Conservation (phyloP, 2,888 invertebrate genomes). For the Pseudococcus longispinus region DNA sequence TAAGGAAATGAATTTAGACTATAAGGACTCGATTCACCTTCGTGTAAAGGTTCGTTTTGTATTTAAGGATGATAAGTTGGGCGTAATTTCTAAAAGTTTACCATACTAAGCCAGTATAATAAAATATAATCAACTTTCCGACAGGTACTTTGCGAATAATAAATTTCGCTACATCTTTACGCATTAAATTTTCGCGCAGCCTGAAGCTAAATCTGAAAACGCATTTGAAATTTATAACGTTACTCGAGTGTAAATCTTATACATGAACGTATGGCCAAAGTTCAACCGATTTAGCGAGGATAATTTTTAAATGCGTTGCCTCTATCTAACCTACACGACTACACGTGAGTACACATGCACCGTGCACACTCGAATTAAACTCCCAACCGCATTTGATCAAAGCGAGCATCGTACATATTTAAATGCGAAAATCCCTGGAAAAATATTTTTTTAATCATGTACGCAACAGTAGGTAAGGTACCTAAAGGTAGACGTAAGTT, state of each 20-base stretch:
- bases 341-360: too few relatives aligned
- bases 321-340: not conserved
- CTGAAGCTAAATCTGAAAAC: not conserved
- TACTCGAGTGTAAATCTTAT: slow-evolving; percentile 6
- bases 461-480: not conserved
- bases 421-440: not conserved
- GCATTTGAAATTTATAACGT: not conserved
- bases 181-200: slow-evolving; percentile 6
- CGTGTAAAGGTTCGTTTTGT: not conserved
- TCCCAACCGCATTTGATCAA: too few relatives aligned
- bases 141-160: slow-evolving; percentile 34
- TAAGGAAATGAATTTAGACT: not conserved
- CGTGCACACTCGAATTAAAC: too few relatives aligned
- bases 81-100: slow-evolving; percentile 14
- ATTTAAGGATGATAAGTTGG: not conserved
- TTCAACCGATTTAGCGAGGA: not conserved
- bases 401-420: too few relatives aligned
- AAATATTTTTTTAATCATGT: not conserved
- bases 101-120: not conserved
- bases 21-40: not conserved
- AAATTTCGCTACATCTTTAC: slow-evolving; percentile 18
- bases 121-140: slow-evolving; percentile 27
- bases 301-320: not conserved
- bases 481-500: not conserved
- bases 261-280: not conserved